Conservation (phyloP, 2,113 vertebrate species). For the Stercorarius parasiticus region DNA sequence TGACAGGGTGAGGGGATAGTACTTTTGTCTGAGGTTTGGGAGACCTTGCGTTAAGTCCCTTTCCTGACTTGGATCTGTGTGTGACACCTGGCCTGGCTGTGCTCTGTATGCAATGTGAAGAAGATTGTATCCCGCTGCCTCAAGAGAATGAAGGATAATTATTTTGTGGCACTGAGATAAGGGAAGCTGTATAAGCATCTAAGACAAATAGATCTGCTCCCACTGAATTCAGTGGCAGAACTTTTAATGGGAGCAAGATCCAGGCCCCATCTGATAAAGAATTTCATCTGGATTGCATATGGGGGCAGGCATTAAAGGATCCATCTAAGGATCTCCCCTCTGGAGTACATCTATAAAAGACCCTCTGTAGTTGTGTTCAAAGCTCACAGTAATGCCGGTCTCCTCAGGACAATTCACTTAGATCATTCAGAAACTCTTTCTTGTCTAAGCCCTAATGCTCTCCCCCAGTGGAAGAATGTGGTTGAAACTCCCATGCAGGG, state of each 20-base stretch:
- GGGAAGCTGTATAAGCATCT: not conserved
- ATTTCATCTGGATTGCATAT: constrained; percentile 68
- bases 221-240: constrained; percentile 45
- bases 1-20: not conserved
- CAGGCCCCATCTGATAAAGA: constrained; percentile 48
- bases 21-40: not conserved
- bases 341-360: constrained; percentile 59
- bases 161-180: not conserved
- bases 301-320: constrained; percentile 62
- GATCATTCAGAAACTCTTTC: constrained; percentile 60
- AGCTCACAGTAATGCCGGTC: constrained; percentile 53
- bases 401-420: constrained; percentile 67
- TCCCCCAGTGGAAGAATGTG: constrained; percentile 55
- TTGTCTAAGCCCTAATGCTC: constrained; percentile 45
- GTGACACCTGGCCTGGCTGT: not conserved
- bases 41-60: not conserved
- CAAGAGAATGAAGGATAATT: not conserved
- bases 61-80: not conserved
- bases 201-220: constrained; percentile 14
- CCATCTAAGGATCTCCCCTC: constrained; percentile 66
- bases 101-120: not conserved
- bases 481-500: constrained; percentile 60
- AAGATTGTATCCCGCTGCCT: not conserved
- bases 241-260: constrained; percentile 52
- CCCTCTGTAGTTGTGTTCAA: constrained; percentile 66